These are phyloP conservation scores for Enteromius paludinosus DNA, from an alignment of 2,797 vertebrate genomes.

Conservation along the genomic window DNA sequence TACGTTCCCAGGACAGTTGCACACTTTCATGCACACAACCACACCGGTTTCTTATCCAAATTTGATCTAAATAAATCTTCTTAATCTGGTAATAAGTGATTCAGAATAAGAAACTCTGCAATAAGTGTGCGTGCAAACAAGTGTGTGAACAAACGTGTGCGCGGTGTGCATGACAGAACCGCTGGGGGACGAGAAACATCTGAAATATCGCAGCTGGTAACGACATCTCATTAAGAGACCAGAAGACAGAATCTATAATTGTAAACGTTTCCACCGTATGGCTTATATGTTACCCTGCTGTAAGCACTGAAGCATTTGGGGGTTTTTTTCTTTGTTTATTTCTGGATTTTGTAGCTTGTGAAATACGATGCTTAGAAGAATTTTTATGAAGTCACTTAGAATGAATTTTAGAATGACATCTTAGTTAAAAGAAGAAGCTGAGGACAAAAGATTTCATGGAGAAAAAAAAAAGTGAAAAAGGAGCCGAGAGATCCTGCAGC, in stretches of 20 bases:
- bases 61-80: constrained; percentile 15
- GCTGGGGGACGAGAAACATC: constrained; percentile 41
- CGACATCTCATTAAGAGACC: constrained; percentile 40
- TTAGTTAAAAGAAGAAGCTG: constrained; percentile 61
- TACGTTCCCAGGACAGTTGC: constrained; percentile 34
- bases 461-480: constrained; percentile 57
- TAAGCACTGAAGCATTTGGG: constrained; percentile 56
- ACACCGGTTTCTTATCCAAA: constrained; percentile 32
- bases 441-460: constrained; percentile 66
- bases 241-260: constrained; percentile 72
- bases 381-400: constrained; percentile 73
- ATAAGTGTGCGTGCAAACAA: constrained; percentile 50
- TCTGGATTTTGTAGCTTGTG: constrained; percentile 84
- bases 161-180: constrained; percentile 46
- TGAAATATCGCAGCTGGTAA: constrained; percentile 46
- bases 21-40: constrained; percentile 38
- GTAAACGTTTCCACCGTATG: constrained; percentile 68
- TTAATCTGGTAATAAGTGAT: constrained; percentile 43
- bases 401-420: constrained; percentile 75
- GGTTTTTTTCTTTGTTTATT: constrained; percentile 61
- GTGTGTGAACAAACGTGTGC: constrained; percentile 43
- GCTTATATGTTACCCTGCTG: constrained; percentile 67
- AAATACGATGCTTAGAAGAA: constrained; percentile 72
- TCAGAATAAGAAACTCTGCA: constrained; percentile 50
- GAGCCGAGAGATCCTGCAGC: constrained; percentile 63